Evolutionary conservation across 2,797 vertebrate species (phyloP).

Genomic region (Echeneis naucrates): DNA sequence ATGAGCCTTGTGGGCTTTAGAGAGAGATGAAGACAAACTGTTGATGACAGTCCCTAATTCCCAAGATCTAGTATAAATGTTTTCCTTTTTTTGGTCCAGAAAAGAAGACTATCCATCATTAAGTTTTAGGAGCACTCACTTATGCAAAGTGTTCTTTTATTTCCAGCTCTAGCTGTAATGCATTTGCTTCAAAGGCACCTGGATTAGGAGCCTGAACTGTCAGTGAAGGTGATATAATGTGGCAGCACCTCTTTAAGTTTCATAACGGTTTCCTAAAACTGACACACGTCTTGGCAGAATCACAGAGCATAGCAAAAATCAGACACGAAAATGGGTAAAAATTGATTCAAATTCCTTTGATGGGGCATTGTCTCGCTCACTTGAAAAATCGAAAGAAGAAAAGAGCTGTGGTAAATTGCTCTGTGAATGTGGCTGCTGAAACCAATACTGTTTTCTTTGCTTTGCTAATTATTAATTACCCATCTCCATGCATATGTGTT

Average conservation of each 20-base stretch:
- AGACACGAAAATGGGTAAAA: constrained; percentile 38
- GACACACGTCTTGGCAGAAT: constrained; percentile 41
- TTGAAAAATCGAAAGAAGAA: constrained; percentile 61
- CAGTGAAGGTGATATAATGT: constrained; percentile 21
- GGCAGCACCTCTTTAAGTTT: constrained; percentile 27
- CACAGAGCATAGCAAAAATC: constrained; percentile 42
- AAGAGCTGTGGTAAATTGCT: constrained; percentile 75
- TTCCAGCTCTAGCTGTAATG: constrained; percentile 41
- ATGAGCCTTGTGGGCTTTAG: constrained; percentile 73
- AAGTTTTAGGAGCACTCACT: constrained; percentile 45
- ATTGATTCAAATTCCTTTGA: constrained; percentile 71
- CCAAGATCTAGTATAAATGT: constrained; percentile 73
- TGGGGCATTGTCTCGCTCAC: constrained; percentile 72
- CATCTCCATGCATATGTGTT: constrained; percentile 87
- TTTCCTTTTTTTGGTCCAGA: constrained; percentile 58
- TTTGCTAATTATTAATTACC: constrained; percentile 87
- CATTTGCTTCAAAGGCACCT: constrained; percentile 43
- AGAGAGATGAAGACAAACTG: constrained; percentile 71
- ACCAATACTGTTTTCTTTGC: constrained; percentile 85
- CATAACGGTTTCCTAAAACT: constrained; percentile 36
- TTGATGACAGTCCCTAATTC: constrained; percentile 71
- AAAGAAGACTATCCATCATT: constrained; percentile 64
- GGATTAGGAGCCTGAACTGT: constrained; percentile 33
- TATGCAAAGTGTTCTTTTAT: constrained; percentile 25
- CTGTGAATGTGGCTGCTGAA: constrained; percentile 75